Conservation (phyloP, 1,140 invertebrate species). For the Metopolophium dirhodum region DNA sequence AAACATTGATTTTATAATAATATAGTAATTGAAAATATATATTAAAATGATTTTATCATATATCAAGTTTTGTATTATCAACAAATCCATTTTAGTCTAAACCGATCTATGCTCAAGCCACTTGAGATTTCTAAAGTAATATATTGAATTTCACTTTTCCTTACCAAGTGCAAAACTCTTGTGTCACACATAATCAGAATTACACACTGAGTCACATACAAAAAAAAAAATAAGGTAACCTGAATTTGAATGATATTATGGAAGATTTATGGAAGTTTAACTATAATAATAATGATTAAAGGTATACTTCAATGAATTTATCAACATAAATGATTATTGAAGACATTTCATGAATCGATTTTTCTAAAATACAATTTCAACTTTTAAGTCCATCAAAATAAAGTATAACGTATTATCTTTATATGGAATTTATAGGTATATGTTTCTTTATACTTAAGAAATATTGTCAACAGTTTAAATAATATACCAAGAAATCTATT, state of each 20-base stretch:
- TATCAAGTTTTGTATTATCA: too few species aligned
- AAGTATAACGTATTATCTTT: background rate
- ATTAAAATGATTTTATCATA: too few species aligned
- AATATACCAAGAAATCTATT: background rate
- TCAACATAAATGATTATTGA: background rate
- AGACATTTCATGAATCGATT: background rate
- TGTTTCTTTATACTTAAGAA: background rate
- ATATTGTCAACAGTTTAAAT: slow-evolving; percentile 11
- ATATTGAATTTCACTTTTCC: too few species aligned
- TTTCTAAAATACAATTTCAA: background rate
- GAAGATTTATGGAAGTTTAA: background rate
- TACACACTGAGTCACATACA: too few species aligned
- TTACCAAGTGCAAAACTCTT: too few species aligned
- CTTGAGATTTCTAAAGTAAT: too few species aligned
- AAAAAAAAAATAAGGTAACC: too few species aligned
- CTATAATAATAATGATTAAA: background rate
- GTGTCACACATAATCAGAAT: too few species aligned
- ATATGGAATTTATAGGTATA: background rate
- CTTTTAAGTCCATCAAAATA: background rate
- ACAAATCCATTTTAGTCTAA: too few species aligned
- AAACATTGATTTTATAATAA: background rate
- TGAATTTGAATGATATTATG: too few species aligned
- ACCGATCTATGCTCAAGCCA: too few species aligned
- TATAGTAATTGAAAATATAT: too few species aligned
- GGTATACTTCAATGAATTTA: background rate